These are phyloP conservation scores for Euura saliciscinereae DNA, from an alignment of 1,140 invertebrate species.

Conservation along the genomic window DNA sequence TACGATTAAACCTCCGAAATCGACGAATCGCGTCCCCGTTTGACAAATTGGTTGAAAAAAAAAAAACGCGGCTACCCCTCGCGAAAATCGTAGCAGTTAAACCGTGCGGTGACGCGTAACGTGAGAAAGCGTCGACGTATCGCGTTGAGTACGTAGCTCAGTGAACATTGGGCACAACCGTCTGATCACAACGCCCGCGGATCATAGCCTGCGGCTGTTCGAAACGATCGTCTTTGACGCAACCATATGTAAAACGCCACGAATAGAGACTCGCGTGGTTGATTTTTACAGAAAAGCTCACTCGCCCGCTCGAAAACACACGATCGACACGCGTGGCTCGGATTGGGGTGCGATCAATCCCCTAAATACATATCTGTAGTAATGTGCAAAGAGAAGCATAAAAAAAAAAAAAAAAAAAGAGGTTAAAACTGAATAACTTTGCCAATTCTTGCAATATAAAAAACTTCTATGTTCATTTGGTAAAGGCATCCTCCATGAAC, in stretches of 20 bases:
- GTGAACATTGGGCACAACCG: not conserved
- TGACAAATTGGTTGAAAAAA: too few species aligned
- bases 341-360: not conserved
- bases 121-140: constrained; percentile 37
- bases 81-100: not conserved
- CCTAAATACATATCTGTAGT: not conserved
- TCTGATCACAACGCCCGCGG: not conserved
- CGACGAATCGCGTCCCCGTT: too few species aligned
- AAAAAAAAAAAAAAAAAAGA: too few species aligned
- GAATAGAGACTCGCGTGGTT: not conserved
- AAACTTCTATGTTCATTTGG: too few species aligned
- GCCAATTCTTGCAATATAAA: too few species aligned
- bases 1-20: too few species aligned
- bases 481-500: too few species aligned
- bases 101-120: constrained; percentile 28
- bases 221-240: constrained; percentile 32
- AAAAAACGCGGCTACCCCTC: too few species aligned
- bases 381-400: too few species aligned
- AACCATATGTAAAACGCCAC: not conserved
- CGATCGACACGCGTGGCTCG: not conserved
- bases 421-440: too few species aligned
- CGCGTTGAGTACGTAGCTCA: constrained; percentile 16
- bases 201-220: constrained; percentile 42
- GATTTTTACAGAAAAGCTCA: not conserved
- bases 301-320: not conserved